Evolutionary conservation across 2,797 vertebrate species (phyloP).

Genomic region (Anniella stebbinsi): DNA sequence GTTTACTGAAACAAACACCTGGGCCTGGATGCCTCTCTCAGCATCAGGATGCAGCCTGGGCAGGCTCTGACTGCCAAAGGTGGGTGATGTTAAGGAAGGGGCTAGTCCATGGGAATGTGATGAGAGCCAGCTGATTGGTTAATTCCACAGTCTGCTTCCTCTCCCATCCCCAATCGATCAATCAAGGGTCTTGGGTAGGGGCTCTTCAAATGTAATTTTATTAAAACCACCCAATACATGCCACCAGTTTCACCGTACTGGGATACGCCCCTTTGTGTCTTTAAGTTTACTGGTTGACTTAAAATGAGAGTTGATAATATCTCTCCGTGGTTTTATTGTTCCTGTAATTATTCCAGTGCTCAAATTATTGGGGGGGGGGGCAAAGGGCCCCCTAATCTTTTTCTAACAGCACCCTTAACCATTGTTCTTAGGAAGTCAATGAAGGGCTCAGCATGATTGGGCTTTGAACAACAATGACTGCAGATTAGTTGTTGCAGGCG

Average conservation of each 20-base stretch:
- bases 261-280: too few species aligned
- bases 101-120: background rate
- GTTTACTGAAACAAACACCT: background rate
- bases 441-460: background rate
- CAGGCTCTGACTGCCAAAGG: background rate
- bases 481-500: too few species aligned
- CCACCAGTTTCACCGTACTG: background rate
- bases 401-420: background rate
- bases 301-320: background rate
- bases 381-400: background rate
- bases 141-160: background rate
- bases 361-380: background rate
- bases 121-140: background rate
- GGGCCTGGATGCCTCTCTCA: background rate
- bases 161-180: background rate
- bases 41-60: background rate
- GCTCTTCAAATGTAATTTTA: slow-evolving; percentile 10
- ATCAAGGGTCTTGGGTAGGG: background rate
- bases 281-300: background rate
- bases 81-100: background rate
- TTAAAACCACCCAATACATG: background rate
- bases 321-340: background rate
- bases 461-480: too few species aligned
- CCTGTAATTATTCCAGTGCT: background rate
- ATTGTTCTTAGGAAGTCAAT: background rate